Evolutionary conservation across 2,888 invertebrate species (phyloP).

Genomic region (Hyposoter dolosus): DNA sequence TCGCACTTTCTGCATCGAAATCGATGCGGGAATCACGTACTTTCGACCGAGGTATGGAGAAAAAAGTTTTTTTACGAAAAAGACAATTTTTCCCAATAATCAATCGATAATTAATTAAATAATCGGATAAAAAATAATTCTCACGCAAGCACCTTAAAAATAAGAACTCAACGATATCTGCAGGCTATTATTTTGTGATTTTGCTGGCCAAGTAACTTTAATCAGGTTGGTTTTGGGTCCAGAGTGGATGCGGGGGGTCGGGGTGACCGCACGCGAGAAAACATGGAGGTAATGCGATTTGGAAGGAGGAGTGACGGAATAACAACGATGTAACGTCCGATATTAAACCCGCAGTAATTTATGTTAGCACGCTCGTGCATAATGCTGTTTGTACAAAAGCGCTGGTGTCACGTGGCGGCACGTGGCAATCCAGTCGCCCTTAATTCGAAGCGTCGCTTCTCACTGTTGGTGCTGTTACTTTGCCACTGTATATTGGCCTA

Average conservation of each 20-base stretch:
- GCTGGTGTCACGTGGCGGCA: conserved; percentile 82
- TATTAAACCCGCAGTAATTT: conserved; percentile 84
- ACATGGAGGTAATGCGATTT: conserved; percentile 55
- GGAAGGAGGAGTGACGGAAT: conserved; percentile 68
- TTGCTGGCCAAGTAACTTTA: background rate
- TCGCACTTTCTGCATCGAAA: too few species aligned
- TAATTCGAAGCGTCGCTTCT: conserved; percentile 76
- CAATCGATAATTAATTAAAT: background rate
- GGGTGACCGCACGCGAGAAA: conserved; percentile 68
- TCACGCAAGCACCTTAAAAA: background rate
- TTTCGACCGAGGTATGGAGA: too few species aligned
- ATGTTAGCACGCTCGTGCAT: conserved; percentile 84
- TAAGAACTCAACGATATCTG: background rate
- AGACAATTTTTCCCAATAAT: background rate
- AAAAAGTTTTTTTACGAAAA: background rate
- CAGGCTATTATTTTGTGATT: conserved; percentile 6
- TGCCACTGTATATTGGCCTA: conserved; percentile 26
- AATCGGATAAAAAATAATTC: background rate
- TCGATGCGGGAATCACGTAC: too few species aligned
- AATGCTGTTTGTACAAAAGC: conserved; percentile 83
- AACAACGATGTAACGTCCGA: conserved; percentile 76
- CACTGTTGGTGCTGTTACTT: conserved; percentile 67
- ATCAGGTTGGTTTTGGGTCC: conserved; percentile 75
- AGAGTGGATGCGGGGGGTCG: conserved; percentile 75
- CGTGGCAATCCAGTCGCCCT: conserved; percentile 77